These are phyloP conservation scores for Orthosia cruda DNA, from an alignment of 2,888 invertebrate genomes.

Conservation along the genomic window DNA sequence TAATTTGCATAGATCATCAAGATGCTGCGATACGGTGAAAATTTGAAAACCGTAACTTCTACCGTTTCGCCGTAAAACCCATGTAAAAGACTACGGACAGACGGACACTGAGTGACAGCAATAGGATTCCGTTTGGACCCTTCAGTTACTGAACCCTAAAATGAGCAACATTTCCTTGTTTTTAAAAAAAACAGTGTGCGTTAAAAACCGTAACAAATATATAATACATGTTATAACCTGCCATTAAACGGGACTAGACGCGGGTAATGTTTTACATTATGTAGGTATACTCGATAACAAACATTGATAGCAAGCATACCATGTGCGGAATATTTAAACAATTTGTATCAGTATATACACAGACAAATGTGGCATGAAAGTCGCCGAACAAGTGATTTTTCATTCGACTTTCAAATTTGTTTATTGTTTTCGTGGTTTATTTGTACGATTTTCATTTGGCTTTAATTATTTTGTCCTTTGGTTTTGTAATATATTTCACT, in stretches of 20 bases:
- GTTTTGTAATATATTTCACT: background rate
- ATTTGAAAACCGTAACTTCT: no score
- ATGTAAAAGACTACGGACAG: no score
- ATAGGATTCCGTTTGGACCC: no score
- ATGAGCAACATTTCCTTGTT: no score
- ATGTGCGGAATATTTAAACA: conserved; percentile 13
- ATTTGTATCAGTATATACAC: conserved; percentile 20
- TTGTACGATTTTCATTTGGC: background rate
- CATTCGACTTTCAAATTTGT: background rate
- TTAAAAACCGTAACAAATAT: background rate
- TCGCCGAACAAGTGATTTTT: background rate
- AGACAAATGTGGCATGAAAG: conserved; percentile 4
- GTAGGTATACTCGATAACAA: background rate
- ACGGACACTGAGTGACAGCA: no score
- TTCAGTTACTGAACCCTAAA: no score
- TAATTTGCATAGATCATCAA: no score
- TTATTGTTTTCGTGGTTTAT: background rate
- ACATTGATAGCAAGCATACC: conserved; percentile 10
- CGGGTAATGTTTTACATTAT: conserved; percentile 18
- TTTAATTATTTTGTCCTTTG: background rate
- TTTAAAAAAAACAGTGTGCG: background rate
- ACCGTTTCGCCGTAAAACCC: no score
- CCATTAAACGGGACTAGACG: background rate
- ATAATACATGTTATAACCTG: background rate
- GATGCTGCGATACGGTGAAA: no score